Percentiles rank a stretch among this genome's conserved stretches.
phyloP scores from a whole-genome alignment of 2,113 vertebrate species.

The Zootoca vivipara region DNA sequence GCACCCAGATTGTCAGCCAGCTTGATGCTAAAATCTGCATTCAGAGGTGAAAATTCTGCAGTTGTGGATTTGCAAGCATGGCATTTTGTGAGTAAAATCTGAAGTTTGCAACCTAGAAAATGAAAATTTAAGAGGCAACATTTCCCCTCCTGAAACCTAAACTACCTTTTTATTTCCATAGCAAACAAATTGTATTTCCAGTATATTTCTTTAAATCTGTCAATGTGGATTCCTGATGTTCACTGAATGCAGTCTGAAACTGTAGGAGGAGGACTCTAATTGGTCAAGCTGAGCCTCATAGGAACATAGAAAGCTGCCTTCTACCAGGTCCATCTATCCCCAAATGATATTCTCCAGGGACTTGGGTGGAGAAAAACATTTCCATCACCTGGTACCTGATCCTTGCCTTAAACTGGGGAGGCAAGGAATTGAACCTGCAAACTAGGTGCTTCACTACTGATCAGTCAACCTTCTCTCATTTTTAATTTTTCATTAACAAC shows the following conservation, averaged over 20 bases:
- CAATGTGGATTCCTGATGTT: background rate
- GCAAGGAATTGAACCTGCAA: no score
- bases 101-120: background rate
- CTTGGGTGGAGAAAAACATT: no score
- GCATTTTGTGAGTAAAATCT: background rate
- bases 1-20: background rate
- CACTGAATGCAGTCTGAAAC: background rate
- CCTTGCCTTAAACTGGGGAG: no score
- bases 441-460: no score
- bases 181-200: background rate
- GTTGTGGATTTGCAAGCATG: background rate
- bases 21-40: background rate
- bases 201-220: background rate
- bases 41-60: background rate
- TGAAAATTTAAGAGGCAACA: background rate
- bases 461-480: no score
- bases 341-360: no score
- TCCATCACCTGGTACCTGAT: no score
- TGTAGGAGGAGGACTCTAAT: background rate
- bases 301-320: no score
- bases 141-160: background rate
- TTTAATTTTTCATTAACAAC: no score
- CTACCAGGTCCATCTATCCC: no score
- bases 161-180: background rate
- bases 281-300: background rate